A percentile compares a stretch with the other conserved stretches of the same genome.
Evolutionary conservation across 2,888 invertebrate species (phyloP).

Genomic region (Cepaea hortensis): DNA sequence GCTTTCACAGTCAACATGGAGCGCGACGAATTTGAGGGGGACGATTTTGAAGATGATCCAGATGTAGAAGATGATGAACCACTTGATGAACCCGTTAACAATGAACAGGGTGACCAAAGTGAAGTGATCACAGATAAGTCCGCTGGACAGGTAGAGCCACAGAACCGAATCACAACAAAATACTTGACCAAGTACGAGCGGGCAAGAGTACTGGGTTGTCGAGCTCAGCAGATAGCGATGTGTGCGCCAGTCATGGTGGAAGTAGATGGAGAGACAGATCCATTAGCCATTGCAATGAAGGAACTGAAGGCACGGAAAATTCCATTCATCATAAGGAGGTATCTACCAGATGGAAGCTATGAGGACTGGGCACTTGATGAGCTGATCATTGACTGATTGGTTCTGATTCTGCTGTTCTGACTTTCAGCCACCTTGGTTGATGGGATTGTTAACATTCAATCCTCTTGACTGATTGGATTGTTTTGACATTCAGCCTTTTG

Average conservation of each 20-base stretch:
- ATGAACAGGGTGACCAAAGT: slow-evolving; percentile 81
- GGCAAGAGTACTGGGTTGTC: slow-evolving; percentile 92
- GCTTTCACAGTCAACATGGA: slow-evolving; percentile 28
- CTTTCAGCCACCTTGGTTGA: no score
- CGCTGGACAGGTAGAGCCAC: slow-evolving; percentile 77
- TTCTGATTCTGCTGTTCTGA: no score
- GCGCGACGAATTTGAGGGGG: slow-evolving; percentile 33
- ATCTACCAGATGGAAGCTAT: no score
- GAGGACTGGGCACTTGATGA: no score
- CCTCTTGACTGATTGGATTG: no score
- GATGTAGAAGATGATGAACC: slow-evolving; percentile 48
- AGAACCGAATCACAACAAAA: slow-evolving; percentile 94
- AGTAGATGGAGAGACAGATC: no score
- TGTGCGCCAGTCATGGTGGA: background rate
- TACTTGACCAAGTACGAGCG: slow-evolving; percentile 99
- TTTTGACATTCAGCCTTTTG: no score
- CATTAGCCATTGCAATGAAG: no score
- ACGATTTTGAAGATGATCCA: slow-evolving; percentile 45
- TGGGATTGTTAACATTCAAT: background rate
- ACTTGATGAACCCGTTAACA: slow-evolving; percentile 45
- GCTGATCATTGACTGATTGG: no score
- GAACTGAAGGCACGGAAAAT: no score
- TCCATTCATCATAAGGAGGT: no score
- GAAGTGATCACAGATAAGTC: slow-evolving; percentile 89
- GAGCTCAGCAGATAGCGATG: slow-evolving; percentile 95